Evolutionary conservation across 2,113 vertebrate species (phyloP), one percentile per base, ranked within the genome.

Genomic region (Echinops telfairi): DNA sequence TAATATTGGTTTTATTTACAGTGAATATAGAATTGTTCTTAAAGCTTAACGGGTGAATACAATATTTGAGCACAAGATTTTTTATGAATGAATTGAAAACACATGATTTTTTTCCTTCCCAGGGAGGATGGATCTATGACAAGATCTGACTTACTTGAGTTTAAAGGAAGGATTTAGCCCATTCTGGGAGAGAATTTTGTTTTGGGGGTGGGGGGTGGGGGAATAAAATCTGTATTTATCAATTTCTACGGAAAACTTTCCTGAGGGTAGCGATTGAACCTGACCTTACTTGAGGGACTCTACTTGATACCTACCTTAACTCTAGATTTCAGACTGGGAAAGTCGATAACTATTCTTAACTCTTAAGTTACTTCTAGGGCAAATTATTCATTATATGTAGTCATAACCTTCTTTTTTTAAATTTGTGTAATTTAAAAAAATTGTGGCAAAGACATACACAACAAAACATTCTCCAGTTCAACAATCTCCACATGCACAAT

Each of bases 321-420:
- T 79, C 31, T 2, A 25, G 27, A 9, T n/a, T 83, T 23, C 84
- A 76, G 15, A 53, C 43, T 88, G 57, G 33, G 8, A 71, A 9
- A 88, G 53, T 57, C 40, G 33, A 4, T 53, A 64, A 38, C 10
- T 71, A 73, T 79, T 82, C 27, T 78, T 75, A 83, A 64, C 14
- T 70, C 86, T 93, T 68, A 85, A 83, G 53, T 36, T 68, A 60
- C 23, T 64, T 90, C 83, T 70, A 60, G 31, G 36, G 64, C 64
- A n/a, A 43, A 10, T 85, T 70, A 53, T 58, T 27, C n/a, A 33
- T 79, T n/a, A 43, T 6, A 27, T 36, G 20, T 14, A 84, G 23
- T 58, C 40, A 36, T 77, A 75, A 75, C 4, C 4, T 62, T 62
- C 23, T 62, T 53, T 8, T 53, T 53, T 12, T 7, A 53, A 53